Percentiles rank a stretch among this genome's conserved stretches.
phyloP scores from a whole-genome alignment of 2,888 invertebrate species.

The Idaea biselata region DNA sequence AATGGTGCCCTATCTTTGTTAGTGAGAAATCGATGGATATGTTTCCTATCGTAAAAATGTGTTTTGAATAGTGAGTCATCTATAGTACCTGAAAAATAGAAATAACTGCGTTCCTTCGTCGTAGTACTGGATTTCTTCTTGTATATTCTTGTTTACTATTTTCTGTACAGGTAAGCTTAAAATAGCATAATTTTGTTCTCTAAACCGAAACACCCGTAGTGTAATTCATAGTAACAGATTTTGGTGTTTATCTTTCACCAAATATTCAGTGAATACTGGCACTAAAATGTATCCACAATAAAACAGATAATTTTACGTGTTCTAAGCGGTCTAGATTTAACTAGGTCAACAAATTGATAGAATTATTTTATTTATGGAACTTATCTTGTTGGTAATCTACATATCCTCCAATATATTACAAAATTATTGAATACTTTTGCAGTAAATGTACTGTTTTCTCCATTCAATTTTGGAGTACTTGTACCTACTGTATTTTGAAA shows the following conservation, averaged over 20 bases:
- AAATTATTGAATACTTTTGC: no score
- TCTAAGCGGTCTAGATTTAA: background rate
- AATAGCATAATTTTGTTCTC: background rate
- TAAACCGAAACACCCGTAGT: background rate
- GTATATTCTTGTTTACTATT: conserved; percentile 13
- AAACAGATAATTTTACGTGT: background rate
- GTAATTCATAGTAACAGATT: background rate
- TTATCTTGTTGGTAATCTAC: background rate
- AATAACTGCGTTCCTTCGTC: conserved; percentile 19
- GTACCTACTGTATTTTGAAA: no score
- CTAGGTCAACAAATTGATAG: background rate
- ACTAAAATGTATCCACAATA: background rate
- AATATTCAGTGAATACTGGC: background rate
- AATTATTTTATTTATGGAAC: background rate
- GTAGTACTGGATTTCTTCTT: conserved; percentile 20
- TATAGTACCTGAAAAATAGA: conserved; percentile 21
- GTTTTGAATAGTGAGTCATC: conserved; percentile 16
- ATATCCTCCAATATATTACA: background rate
- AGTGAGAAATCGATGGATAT: conserved; percentile 10
- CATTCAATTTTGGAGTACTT: no score
- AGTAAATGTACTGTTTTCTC: no score
- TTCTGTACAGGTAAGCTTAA: conserved; percentile 14
- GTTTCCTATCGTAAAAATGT: conserved; percentile 17
- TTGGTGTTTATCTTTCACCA: background rate
- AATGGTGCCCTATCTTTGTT: conserved; percentile 28